Conservation (phyloP, 1,140 invertebrate genomes). For the Drosophila baimaii region DNA sequence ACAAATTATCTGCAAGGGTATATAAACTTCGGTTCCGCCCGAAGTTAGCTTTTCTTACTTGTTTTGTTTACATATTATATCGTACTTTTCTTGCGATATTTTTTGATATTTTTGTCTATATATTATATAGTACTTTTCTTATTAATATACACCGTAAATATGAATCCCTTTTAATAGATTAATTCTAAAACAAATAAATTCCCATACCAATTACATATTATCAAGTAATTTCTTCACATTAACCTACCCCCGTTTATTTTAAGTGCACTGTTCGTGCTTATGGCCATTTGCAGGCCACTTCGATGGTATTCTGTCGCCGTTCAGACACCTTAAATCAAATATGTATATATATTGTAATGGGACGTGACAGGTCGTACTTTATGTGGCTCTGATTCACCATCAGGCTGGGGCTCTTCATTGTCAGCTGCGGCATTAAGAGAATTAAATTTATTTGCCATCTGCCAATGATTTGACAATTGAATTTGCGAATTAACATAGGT, state of each 20-base stretch:
- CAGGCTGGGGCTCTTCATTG: slow-evolving; percentile 27
- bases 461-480: slow-evolving; percentile 75
- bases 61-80: too few species aligned
- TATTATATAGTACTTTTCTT: too few species aligned
- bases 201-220: not conserved
- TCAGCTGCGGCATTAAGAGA: slow-evolving; percentile 32
- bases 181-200: not conserved
- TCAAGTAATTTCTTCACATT: not conserved
- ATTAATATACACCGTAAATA: too few species aligned
- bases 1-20: too few species aligned
- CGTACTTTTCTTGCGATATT: too few species aligned
- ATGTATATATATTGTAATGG: slow-evolving; percentile 58
- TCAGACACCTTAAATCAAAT: slow-evolving; percentile 16
- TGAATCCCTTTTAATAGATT: too few species aligned
- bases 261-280: not conserved
- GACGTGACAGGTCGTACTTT: slow-evolving; percentile 43
- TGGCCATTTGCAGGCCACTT: slow-evolving; percentile 12
- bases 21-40: too few species aligned
- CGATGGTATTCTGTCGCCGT: slow-evolving; percentile 5
- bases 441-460: slow-evolving; percentile 56
- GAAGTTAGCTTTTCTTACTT: too few species aligned
- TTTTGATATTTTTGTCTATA: too few species aligned
- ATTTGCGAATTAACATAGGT: slow-evolving; percentile 65
- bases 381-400: slow-evolving; percentile 35
- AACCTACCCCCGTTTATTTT: not conserved